phyloP scores from a whole-genome alignment of 2,888 invertebrate genomes.

The Phoronis australis region DNA sequence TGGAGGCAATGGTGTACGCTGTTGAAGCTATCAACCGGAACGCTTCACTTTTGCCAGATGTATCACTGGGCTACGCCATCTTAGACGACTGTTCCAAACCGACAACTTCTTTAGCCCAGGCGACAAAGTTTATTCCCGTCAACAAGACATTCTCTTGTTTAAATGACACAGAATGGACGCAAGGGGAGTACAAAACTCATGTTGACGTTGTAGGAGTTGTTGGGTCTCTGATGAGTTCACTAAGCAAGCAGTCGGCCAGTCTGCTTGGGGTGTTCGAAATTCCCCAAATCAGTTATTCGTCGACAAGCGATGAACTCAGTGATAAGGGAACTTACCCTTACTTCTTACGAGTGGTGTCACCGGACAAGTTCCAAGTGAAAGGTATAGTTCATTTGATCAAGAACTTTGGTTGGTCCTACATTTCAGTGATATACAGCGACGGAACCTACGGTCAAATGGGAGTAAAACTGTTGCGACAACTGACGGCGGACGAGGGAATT shows the following conservation, averaged over 20 bases:
- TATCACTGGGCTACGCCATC: slow-evolving; percentile 26
- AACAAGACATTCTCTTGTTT: not conserved
- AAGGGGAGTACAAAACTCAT: not conserved
- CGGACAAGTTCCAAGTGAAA: slow-evolving; percentile 18
- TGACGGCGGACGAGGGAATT: not conserved
- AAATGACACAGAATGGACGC: not conserved
- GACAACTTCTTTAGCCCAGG: slow-evolving; percentile 24
- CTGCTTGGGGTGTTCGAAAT: slow-evolving; percentile 19
- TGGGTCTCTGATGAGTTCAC: slow-evolving; percentile 21
- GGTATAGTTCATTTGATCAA: slow-evolving; percentile 18
- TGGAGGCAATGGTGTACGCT: slow-evolving; percentile 29
- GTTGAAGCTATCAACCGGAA: slow-evolving; percentile 24
- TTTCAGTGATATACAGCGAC: slow-evolving; percentile 20
- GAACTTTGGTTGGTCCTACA: slow-evolving; percentile 22
- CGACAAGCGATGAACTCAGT: slow-evolving; percentile 18
- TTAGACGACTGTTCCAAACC: slow-evolving; percentile 33
- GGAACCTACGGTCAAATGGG: slow-evolving; percentile 17
- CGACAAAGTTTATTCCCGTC: slow-evolving; percentile 24
- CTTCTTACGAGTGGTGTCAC: slow-evolving; percentile 21
- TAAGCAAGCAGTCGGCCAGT: slow-evolving; percentile 19
- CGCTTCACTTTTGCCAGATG: slow-evolving; percentile 17
- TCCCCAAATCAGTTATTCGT: slow-evolving; percentile 24
- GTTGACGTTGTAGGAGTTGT: slow-evolving; percentile 20
- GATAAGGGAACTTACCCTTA: slow-evolving; percentile 17
- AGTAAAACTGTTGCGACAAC: not conserved